Evolutionary conservation across 2,888 invertebrate genomes (phyloP).

Genomic region (Linhomoeus sp.): DNA sequence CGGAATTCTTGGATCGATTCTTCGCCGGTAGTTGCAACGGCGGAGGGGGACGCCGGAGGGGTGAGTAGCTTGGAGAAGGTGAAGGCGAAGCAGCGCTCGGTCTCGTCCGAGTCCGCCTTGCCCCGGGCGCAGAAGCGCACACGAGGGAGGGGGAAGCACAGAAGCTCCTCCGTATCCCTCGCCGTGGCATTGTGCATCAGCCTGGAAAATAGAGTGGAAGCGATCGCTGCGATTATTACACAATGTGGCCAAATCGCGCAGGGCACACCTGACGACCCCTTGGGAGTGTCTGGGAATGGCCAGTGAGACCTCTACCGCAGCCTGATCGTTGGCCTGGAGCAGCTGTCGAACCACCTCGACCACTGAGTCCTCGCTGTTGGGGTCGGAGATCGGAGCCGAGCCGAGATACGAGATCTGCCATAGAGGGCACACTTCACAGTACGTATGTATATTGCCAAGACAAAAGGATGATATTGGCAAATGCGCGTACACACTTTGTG

Average conservation of each 20-base stretch:
- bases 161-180: no score
- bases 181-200: slow-evolving; percentile 45
- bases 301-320: slow-evolving; percentile 58
- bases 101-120: slow-evolving; percentile 51
- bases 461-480: no score
- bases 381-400: not conserved
- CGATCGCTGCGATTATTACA: no score
- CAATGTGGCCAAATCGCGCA: no score
- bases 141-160: slow-evolving; percentile 44
- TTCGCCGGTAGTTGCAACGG: not conserved
- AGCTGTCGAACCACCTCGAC: slow-evolving; percentile 77
- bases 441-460: no score
- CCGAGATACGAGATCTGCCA: not conserved
- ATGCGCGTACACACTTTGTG: no score
- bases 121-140: slow-evolving; percentile 88
- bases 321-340: slow-evolving; percentile 47
- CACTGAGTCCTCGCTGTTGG: slow-evolving; percentile 26
- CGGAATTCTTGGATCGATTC: slow-evolving; percentile 45
- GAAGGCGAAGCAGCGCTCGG: slow-evolving; percentile 82
- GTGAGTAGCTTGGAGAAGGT: slow-evolving; percentile 83
- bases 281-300: slow-evolving; percentile 79
- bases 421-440: no score
- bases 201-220: slow-evolving; percentile 18
- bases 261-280: slow-evolving; percentile 83
- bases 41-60: no score